Conservation (phyloP, 2,113 vertebrate genomes). For the Nycticebus coucang region DNA sequence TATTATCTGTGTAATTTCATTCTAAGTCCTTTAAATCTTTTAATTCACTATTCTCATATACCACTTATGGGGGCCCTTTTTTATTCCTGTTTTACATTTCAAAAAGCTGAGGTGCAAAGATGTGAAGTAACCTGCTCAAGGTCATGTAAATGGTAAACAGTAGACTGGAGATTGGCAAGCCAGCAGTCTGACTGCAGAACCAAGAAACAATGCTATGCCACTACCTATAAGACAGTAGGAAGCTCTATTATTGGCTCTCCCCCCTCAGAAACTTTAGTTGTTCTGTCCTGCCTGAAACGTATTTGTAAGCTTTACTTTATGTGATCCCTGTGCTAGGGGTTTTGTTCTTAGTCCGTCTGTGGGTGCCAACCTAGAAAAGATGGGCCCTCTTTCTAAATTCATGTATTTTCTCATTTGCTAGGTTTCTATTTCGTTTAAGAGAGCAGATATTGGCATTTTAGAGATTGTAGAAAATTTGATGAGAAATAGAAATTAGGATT, state of each 20-base stretch:
- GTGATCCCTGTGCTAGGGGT: not conserved
- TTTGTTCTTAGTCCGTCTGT: not conserved
- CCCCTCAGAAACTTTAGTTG: not conserved
- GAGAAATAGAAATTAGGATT: not conserved
- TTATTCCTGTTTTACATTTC: conserved; percentile 24
- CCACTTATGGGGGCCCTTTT: not conserved
- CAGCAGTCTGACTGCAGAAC: not conserved
- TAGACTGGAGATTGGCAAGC: not conserved
- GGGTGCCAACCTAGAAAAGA: not conserved
- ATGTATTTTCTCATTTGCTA: not conserved
- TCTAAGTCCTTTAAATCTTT: not conserved
- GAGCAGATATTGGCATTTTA: not conserved
- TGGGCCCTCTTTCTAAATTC: not conserved
- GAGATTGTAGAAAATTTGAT: not conserved
- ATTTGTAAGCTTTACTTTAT: not conserved
- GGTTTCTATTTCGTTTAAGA: not conserved
- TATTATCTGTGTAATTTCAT: not conserved
- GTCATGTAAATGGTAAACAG: not conserved
- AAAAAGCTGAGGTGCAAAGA: not conserved
- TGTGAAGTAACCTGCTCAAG: not conserved
- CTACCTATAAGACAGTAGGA: not conserved
- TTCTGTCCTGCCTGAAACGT: not conserved
- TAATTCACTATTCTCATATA: not conserved
- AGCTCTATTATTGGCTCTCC: not conserved
- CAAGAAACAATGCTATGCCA: not conserved